Percentiles rank a stretch among this genome's conserved stretches.
Evolutionary conservation across 2,797 vertebrate genomes (phyloP).

Genomic region (Sebastes trivittatus): DNA sequence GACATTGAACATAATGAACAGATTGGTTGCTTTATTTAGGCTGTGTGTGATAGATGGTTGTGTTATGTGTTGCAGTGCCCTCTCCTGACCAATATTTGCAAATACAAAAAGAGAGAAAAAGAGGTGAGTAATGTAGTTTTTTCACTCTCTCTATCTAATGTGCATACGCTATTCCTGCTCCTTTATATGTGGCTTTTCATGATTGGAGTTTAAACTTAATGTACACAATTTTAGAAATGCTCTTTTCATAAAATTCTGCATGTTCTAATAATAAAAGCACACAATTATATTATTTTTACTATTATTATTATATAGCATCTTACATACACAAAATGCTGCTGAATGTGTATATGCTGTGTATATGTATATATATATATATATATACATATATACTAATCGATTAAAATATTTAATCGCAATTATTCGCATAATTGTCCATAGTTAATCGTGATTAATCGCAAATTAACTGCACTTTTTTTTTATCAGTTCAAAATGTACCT

Average conservation of each 20-base stretch:
- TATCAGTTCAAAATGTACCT: too few relatives aligned
- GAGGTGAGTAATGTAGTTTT: background rate
- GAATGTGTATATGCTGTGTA: too few relatives aligned
- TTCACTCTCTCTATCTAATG: too few relatives aligned
- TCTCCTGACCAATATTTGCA: constrained; percentile 41
- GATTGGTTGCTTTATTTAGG: constrained; percentile 16
- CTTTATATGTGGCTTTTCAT: background rate
- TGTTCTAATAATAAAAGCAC: background rate
- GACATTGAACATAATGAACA: constrained; percentile 22
- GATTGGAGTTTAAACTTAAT: background rate
- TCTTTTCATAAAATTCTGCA: background rate
- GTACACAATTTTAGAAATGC: background rate
- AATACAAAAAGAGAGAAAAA: constrained; percentile 1
- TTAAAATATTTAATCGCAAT: too few relatives aligned
- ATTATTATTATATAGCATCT: too few relatives aligned
- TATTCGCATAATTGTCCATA: too few relatives aligned
- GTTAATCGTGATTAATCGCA: too few relatives aligned
- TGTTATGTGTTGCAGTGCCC: constrained; percentile 31
- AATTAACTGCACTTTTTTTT: too few relatives aligned
- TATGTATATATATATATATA: too few relatives aligned
- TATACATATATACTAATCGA: too few relatives aligned
- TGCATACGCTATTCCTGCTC: background rate
- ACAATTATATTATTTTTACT: too few relatives aligned
- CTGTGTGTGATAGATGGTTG: background rate
- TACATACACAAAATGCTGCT: background rate